Evolutionary conservation across 2,888 invertebrate species (phyloP).

Genomic region (Leucoma salicis): DNA sequence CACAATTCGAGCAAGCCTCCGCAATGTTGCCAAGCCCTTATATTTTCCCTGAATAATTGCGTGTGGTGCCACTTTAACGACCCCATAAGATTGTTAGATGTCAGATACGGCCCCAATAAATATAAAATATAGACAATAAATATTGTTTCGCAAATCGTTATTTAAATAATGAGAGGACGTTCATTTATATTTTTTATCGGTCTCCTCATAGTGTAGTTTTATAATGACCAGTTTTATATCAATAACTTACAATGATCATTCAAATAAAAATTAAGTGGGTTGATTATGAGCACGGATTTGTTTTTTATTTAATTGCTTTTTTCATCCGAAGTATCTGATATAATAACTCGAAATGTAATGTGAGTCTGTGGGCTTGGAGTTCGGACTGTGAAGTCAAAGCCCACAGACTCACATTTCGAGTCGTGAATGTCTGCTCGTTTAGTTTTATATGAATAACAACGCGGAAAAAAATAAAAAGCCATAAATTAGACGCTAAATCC

Average conservation of each 20-base stretch:
- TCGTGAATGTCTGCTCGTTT: too few relatives aligned
- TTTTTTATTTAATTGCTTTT: not conserved
- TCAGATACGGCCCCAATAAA: constrained; percentile 23
- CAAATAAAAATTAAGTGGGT: too few relatives aligned
- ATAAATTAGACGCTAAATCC: not conserved
- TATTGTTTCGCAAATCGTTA: too few relatives aligned
- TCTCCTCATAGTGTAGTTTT: not conserved
- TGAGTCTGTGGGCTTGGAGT: too few relatives aligned
- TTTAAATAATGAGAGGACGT: not conserved
- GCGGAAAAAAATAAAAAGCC: too few relatives aligned
- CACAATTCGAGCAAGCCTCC: constrained; percentile 13
- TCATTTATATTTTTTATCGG: not conserved
- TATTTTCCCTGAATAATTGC: constrained; percentile 12
- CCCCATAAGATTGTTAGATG: constrained; percentile 40
- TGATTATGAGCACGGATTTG: too few relatives aligned
- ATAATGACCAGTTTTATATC: not conserved
- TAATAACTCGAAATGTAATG: too few relatives aligned
- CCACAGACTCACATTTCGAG: too few relatives aligned
- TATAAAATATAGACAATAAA: not conserved
- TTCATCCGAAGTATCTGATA: too few relatives aligned
- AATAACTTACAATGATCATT: not conserved
- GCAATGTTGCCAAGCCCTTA: constrained; percentile 19
- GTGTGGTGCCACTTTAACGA: constrained; percentile 31
- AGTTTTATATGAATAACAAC: too few relatives aligned
- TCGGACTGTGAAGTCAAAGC: too few relatives aligned